Base-by-base conservation (phyloP, 2,113 vertebrate species). In the Hylia prasina region DNA sequence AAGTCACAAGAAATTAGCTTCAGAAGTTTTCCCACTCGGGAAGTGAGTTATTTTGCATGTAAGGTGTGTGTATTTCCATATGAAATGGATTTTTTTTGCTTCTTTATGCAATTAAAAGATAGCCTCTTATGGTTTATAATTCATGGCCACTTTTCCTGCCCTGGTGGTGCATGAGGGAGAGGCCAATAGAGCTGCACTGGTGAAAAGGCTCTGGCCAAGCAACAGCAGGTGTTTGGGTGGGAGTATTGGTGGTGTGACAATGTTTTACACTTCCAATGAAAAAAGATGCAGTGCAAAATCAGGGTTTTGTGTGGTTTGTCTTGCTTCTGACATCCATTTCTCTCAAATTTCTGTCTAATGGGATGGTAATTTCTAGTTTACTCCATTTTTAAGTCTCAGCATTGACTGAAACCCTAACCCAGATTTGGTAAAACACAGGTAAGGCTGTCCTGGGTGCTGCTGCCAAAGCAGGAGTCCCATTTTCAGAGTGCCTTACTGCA, bases 1-100 rank as follows among this genome's bases (percentile, higher is more conserved):
- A 47, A 92, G 58, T 94, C 75, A 90, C 33, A 92, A 90, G 71
- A 76, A 85, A 90, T 93, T 51, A 93, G 35, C 76, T 86, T 96
- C 89, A 92, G 48, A 72, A 72, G 45, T 77, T 82, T 92, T 28
- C 21, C 39, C 27, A 22, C 53, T 79, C 6, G 51, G 25, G n/a
- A 31, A 72, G 15, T 24, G 61, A 90, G 53, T 86, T 90, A 79
- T 82, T 92, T 82, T 76, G 48, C 61, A 40, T 63, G 19, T 82
- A 80, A 86, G 25, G 21, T 79, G 22, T 68, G 33, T 40, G 24
- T 69, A 25, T 80, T 96, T 88, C 86, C 64, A 27, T 64, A 63
- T 39, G 53, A 75, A 82, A 93, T 30, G 2, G 66, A 10, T 44
- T 60, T 45, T 82, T 80, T 81, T 85, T 48, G 15, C 45, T 76